Evolutionary conservation across 2,113 vertebrate species (phyloP).

Genomic region (Synchiropus splendidus): DNA sequence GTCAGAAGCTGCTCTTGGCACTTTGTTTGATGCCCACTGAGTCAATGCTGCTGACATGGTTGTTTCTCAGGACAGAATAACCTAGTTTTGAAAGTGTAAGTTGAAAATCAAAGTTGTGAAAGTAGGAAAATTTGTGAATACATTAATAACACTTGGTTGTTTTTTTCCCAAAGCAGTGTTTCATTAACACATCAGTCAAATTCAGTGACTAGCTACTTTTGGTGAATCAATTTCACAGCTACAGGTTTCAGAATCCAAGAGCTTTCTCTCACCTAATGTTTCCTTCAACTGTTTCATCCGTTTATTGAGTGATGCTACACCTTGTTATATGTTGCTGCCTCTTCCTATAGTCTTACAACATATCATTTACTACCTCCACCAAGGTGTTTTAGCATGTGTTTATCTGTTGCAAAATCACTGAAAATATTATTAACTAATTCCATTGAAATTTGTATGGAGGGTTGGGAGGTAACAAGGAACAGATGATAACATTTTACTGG

Average conservation of each 20-base stretch:
- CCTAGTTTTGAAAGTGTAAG: conserved; percentile 33
- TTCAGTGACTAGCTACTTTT: conserved; percentile 12
- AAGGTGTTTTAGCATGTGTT: too few species aligned
- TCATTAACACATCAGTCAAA: background rate
- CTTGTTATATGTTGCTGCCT: too few species aligned
- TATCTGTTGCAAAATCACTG: too few species aligned
- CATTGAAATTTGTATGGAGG: too few species aligned
- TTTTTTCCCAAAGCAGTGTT: too few species aligned
- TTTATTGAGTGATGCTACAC: too few species aligned
- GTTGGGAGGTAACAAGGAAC: too few species aligned
- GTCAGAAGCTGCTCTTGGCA: conserved; percentile 46
- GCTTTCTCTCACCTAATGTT: conserved; percentile 14
- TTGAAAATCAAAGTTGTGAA: conserved; percentile 46
- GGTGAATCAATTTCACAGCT: conserved; percentile 21
- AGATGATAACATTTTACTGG: too few species aligned
- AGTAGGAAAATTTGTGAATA: conserved; percentile 21
- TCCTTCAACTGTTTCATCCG: background rate
- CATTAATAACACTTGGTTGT: too few species aligned
- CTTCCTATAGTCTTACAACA: too few species aligned
- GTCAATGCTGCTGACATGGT: conserved; percentile 32
- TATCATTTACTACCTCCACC: too few species aligned
- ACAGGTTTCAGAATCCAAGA: conserved; percentile 7
- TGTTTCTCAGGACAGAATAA: conserved; percentile 28
- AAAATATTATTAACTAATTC: too few species aligned
- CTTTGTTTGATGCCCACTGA: conserved; percentile 45